These are phyloP conservation scores for Operophtera brumata DNA, from an alignment of 2,888 invertebrate genomes.

Conservation along the genomic window DNA sequence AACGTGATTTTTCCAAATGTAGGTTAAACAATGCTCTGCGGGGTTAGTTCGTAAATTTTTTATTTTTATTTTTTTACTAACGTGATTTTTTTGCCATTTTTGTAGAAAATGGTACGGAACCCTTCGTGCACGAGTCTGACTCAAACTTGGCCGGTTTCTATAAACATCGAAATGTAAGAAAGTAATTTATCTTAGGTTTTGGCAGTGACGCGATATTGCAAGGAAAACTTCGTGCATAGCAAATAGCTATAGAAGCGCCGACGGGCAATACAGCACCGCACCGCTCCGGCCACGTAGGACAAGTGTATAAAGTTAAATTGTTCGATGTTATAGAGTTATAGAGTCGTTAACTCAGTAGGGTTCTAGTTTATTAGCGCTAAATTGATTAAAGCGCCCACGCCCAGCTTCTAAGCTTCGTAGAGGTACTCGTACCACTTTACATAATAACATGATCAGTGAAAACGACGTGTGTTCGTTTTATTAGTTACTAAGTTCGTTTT, in stretches of 20 bases:
- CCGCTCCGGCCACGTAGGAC: slow-evolving; percentile 5
- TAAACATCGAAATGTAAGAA: no score
- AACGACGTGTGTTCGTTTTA: slow-evolving; percentile 22
- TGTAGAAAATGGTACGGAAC: no score
- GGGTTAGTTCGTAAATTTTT: no score
- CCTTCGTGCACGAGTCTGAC: no score
- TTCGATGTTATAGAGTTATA: slow-evolving; percentile 42
- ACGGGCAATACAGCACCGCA: neutral
- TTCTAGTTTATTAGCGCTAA: slow-evolving; percentile 58
- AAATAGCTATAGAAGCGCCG: neutral
- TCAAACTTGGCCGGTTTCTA: no score
- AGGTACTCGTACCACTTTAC: slow-evolving; percentile 29
- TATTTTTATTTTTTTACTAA: no score
- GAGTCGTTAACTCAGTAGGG: slow-evolving; percentile 57
- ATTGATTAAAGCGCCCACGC: slow-evolving; percentile 63
- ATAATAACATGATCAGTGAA: slow-evolving; percentile 28
- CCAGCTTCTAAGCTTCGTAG: slow-evolving; percentile 31
- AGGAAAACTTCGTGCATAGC: no score
- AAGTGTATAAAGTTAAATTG: slow-evolving; percentile 31
- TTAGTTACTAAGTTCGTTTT: no score
- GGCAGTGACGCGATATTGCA: no score
- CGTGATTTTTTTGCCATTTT: no score
- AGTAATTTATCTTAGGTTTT: neutral
- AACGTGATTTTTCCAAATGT: no score
- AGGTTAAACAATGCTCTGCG: no score